Base-by-base conservation (phyloP, 1,140 invertebrate genomes). In the Melanaphis sacchari region DNA sequence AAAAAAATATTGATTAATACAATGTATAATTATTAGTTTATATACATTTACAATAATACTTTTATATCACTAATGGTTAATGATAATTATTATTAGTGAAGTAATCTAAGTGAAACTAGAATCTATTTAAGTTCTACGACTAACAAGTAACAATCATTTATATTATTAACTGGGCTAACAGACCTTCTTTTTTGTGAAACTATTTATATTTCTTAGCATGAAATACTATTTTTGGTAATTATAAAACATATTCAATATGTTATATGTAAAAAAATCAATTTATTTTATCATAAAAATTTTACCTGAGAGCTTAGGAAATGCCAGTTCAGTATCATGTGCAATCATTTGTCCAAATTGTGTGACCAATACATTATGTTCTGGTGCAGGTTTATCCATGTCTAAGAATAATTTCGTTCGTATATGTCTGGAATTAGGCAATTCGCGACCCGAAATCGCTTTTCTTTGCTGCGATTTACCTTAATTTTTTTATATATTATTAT, bases 341-440 rank as follows among this genome's bases (percentile, higher is more conserved):
- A 92, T 26, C 11, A 92, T 82, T 92, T 92, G 76, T 36, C 91
- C 91, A 22, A 82, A 84, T 84, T 84, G 41, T 24, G 49, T 84
- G 18, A 92, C 36, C 3, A 49, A 52, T 26, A 92, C 15, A 84
- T 46, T 92, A 38, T 84, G 76, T 8, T 84, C 24, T 9, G 22
- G 21, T 22, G 66, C 9, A 21, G 91, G 76, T 26, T 4, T 22
- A 21, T 92, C 9, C 22, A 38, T 3, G 15, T 91, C 90, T 15
- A 9, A 9, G 41, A 92, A 92, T 26, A 92, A 40, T 38, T n/a
- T 38, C 5, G 76, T 92, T 84, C 91, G 91, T 6, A 92, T 41
- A 1, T 31, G 7, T 52, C 76, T 92, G 24, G 43, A 31, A n/a
- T 84, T 84, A 11, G 91, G 91, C 11, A 92, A 24, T 26, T 92